Conservation (phyloP, 2,797 vertebrate genomes). For the Crypturellus tataupa region DNA sequence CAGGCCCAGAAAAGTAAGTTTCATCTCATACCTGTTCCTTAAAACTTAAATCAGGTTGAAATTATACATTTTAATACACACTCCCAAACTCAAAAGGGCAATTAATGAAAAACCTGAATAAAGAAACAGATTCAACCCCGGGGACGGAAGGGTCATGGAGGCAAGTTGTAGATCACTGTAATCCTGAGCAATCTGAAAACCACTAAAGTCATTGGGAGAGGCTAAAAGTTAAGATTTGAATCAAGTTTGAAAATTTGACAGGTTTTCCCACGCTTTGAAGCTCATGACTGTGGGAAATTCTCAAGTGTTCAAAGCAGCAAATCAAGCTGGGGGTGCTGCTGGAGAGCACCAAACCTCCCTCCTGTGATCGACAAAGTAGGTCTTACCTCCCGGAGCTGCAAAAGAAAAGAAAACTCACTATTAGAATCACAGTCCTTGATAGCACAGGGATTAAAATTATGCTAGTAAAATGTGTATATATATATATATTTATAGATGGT, state of each 20-base stretch:
- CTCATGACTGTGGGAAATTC: neutral
- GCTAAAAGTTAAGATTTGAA: neutral
- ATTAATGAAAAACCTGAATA: neutral
- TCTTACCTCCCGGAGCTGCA: conserved; percentile 74
- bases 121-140: neutral
- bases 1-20: neutral
- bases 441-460: neutral
- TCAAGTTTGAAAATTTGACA: neutral
- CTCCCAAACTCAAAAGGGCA: neutral
- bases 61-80: neutral
- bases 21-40: neutral
- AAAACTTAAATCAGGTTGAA: neutral
- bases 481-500: no score
- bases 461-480: neutral
- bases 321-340: neutral
- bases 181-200: neutral
- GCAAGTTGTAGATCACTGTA: neutral
- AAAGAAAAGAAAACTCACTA: neutral
- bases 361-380: neutral
- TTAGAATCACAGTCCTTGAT: neutral
- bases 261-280: neutral
- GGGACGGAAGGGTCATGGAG: neutral
- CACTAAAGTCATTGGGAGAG: neutral
- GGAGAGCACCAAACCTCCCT: conserved; percentile 31
- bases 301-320: neutral